phyloP scores from a whole-genome alignment of 2,797 vertebrate genomes.

The Gobio occitaniae region DNA sequence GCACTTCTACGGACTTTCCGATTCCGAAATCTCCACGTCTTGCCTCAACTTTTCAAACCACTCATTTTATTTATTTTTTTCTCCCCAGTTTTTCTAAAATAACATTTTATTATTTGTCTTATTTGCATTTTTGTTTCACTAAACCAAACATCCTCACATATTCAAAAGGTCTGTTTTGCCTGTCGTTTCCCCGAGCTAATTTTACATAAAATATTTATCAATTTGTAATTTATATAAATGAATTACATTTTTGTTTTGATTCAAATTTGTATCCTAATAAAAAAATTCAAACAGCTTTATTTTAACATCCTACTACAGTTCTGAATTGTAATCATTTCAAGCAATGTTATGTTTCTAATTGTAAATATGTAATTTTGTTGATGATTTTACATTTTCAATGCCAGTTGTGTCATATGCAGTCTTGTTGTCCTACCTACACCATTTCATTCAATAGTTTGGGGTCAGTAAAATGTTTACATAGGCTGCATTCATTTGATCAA shows the following conservation, averaged over 20 bases:
- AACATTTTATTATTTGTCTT: background rate
- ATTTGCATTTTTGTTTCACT: slow-evolving; percentile 3
- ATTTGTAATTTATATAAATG: slow-evolving; percentile 51
- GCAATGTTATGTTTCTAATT: background rate
- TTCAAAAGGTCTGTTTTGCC: background rate
- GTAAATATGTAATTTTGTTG: background rate
- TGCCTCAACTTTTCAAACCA: background rate
- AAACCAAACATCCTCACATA: background rate
- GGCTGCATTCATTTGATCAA: background rate
- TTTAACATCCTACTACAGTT: background rate
- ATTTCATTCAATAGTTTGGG: background rate
- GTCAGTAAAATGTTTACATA: background rate
- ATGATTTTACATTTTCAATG: background rate
- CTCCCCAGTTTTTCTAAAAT: background rate
- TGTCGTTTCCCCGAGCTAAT: background rate
- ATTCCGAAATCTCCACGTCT: background rate
- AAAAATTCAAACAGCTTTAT: slow-evolving; percentile 32
- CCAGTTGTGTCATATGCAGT: background rate
- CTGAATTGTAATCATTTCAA: slow-evolving; percentile 7
- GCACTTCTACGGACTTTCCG: background rate
- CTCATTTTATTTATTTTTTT: background rate
- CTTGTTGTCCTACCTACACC: background rate
- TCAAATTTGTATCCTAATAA: slow-evolving; percentile 36
- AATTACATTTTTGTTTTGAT: slow-evolving; percentile 19
- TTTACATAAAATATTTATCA: slow-evolving; percentile 23